Base-by-base conservation (phyloP, 2,113 vertebrate species). In the Chaenocephalus aceratus region DNA sequence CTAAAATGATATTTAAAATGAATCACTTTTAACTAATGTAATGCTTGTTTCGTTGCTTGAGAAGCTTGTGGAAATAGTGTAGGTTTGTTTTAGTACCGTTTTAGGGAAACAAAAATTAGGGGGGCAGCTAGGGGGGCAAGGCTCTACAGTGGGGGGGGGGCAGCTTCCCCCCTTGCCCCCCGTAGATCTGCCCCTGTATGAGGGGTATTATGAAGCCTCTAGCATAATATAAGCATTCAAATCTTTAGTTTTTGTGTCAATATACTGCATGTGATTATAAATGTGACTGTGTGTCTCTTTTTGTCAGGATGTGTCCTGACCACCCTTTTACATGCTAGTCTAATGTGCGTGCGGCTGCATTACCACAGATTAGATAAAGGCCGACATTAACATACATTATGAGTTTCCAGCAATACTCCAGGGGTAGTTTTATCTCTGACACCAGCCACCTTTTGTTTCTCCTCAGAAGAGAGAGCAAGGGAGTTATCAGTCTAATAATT, bases 381-480 rank as follows among this genome's bases (percentile, higher is more conserved):
- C 34, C n/a, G 72, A 77, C 62, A 71, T 82, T 76, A 77, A 59
- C 1, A 2, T 57, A 73, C 6, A n/a, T 83, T 75, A 77, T 76
- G 52, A 85, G 71, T 83, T 80, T 41, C 16, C 10, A 54, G 54
- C 9, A 65, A 48, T 70, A 41, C 75, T 74, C 73, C 2, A 44
- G 71, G 75, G 85, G 54, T 48, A 75, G 6, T 62, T 87, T 90
- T 85, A 89, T 92, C 88, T 86, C 58, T 77, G 79, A 86, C 80
- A 84, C 71, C 75, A 82, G 75, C 49, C 58, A 83, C 80, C 82
- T 92, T 89, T 83, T 83, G 86, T 89, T 88, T 90, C 78, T 75
- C 51, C 64, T 77, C 23, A 34, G 48, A 81, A 66, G 70, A 70
- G 70, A 80, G 85, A 77, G 77, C 44, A 63, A 46, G 34, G 53